A percentile compares a stretch with the other conserved stretches of the same genome.
Conservation (phyloP, 2,113 vertebrate genomes). For the Dromas ardeola region DNA sequence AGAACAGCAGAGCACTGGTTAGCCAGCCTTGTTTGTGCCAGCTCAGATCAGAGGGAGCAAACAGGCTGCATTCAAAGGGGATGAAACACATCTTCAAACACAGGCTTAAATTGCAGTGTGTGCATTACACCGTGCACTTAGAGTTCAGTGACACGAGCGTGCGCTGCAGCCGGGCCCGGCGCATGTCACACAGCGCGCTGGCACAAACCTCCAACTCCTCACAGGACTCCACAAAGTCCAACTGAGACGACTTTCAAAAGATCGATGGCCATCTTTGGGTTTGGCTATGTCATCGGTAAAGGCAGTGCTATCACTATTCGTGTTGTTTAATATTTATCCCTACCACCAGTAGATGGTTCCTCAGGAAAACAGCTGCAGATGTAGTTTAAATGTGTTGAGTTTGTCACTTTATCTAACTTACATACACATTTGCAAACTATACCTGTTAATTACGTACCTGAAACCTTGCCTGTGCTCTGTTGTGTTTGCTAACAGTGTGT, state of each 20-base stretch:
- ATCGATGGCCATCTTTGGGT: rapidly evolving
- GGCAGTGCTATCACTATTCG: rapidly evolving
- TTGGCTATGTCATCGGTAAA: background rate
- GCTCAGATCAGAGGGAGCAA: background rate
- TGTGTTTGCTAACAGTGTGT: rapidly evolving
- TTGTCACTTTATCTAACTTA: background rate
- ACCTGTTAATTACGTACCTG: rapidly evolving
- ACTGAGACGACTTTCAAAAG: background rate
- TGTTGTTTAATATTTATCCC: background rate
- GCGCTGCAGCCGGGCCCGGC: rapidly evolving
- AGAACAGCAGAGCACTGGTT: background rate
- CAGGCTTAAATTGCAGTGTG: background rate
- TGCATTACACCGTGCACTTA: background rate
- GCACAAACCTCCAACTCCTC: background rate
- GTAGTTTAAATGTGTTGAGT: background rate
- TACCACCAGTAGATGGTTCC: background rate
- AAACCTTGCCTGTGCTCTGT: background rate
- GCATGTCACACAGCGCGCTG: rapidly evolving
- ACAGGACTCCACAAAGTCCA: rapidly evolving
- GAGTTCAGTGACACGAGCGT: background rate
- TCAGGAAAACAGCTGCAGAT: background rate
- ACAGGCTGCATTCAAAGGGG: background rate
- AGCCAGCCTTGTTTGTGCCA: background rate
- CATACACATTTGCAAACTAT: rapidly evolving
- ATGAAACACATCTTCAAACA: background rate